Evolutionary conservation across 2,113 vertebrate genomes (phyloP).

Genomic region (Mixornis gularis): DNA sequence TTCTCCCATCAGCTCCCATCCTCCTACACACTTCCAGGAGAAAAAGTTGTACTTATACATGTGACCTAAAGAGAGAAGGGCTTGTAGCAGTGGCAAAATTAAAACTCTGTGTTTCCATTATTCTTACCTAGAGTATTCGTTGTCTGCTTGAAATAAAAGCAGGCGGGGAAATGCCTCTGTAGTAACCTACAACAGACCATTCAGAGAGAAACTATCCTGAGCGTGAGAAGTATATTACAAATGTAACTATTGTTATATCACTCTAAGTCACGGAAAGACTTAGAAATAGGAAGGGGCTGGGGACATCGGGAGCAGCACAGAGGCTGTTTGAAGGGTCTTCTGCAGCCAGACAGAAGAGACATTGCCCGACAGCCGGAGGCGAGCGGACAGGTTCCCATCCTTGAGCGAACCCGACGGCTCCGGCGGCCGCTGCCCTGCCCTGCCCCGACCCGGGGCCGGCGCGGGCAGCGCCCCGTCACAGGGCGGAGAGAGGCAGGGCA

Average conservation of each 20-base stretch:
- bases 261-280: background rate
- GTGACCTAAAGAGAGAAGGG: background rate
- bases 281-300: background rate
- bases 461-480: background rate
- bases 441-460: background rate
- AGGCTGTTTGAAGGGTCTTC: background rate
- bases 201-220: background rate
- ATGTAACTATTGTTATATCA: background rate
- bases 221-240: background rate
- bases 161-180: background rate
- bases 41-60: background rate
- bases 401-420: too few species aligned
- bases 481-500: slow-evolving; percentile 20
- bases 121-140: background rate
- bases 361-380: rapidly evolving
- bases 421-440: background rate
- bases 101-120: background rate
- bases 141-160: background rate
- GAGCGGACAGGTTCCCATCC: background rate
- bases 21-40: background rate
- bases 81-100: background rate
- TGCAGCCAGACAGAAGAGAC: background rate
- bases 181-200: background rate
- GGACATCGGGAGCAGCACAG: background rate
- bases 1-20: background rate